Base-by-base conservation (phyloP, 2,888 invertebrate genomes). In the Prosopocoilus inquinatus region DNA sequence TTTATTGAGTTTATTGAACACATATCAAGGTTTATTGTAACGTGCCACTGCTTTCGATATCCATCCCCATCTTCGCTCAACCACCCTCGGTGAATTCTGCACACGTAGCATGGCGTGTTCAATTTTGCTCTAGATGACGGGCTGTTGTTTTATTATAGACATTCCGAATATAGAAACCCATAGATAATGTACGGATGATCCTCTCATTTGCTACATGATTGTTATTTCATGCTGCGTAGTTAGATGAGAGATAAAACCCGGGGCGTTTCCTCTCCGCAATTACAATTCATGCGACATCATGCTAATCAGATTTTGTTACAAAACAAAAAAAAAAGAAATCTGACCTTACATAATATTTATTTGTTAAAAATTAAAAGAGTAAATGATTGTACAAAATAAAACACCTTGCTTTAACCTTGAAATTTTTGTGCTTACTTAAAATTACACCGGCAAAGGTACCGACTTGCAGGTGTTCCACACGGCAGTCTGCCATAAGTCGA, bases 21-120 rank as follows among this genome's bases (percentile, higher is more conserved):
- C 67, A 68, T 62, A 68, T 68, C 66, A 62, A 62, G 62, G 67
- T 68, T 68, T 68, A 68, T 68, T 68, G 68, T 66, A 66, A 67
- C 64, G 64, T 69, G 64, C 58, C 59, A 57, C 53, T 62, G 61
- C 59, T 64, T 60, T 57, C 58, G 63, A 66, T 64, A 61, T 62
- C 41, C 12, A 9, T 41, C 60, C 60, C 59, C 57, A 49, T 48
- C 50, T 54, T 45, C 50, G 62, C 51, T 55, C 57, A 53, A 38
- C 59, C 56, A 55, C 59, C 57, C 51, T 59, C 55, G 49, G 58
- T 47, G 58, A 62, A 74, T 74, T 73, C 74, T 66, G 71, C 71
- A 68, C 74, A 74, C 74, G 74, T 74, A 73, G 72, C 71, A 66
- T 64, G 63, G 70, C 70, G 62, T 64, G 67, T 66, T 65, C 67